These are phyloP conservation scores for Neopipo cinnamomea DNA, from an alignment of 2,113 vertebrate species.

Conservation along the genomic window DNA sequence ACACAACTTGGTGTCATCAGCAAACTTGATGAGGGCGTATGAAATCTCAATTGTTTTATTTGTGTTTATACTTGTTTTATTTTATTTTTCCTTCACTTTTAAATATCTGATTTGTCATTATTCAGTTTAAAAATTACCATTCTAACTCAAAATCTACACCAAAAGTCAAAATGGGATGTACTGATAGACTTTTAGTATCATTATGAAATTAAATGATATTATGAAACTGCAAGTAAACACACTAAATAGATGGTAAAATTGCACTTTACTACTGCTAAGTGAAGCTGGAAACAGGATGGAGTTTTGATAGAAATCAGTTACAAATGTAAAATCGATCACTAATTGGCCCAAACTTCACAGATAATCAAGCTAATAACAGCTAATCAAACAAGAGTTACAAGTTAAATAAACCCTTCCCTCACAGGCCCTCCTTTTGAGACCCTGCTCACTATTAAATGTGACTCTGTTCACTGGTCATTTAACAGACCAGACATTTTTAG, in stretches of 20 bases:
- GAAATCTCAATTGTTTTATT: background rate
- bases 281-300: background rate
- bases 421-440: background rate
- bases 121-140: background rate
- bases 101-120: background rate
- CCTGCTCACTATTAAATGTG: background rate
- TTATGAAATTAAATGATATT: background rate
- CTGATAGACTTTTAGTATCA: background rate
- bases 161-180: background rate
- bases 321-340: background rate
- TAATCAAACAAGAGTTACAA: background rate
- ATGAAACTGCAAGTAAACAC: background rate
- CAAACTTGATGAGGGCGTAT: background rate
- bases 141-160: background rate
- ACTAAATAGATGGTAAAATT: background rate
- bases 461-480: background rate
- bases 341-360: background rate
- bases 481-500: background rate
- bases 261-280: background rate
- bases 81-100: background rate
- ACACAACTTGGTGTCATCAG: background rate
- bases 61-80: background rate
- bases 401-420: background rate
- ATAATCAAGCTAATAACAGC: background rate
- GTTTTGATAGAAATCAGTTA: background rate